Percentiles rank a stretch among this genome's conserved stretches.
These are phyloP conservation scores for Pteronotus mesoamericanus DNA, from an alignment of 2,797 vertebrate species.

Conservation along the genomic window DNA sequence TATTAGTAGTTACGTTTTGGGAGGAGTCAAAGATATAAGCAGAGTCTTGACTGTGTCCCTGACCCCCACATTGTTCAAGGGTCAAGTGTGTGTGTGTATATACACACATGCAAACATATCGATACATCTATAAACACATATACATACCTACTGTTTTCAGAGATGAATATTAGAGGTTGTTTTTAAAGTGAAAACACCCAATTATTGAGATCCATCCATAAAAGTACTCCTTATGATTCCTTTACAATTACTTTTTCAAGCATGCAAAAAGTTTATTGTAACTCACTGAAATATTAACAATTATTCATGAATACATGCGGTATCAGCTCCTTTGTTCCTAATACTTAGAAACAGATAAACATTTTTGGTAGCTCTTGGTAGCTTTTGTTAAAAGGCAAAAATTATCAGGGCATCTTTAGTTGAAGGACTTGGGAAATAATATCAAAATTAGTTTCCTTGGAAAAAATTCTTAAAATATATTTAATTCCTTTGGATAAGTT, in stretches of 20 bases:
- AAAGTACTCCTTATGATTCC: conserved; percentile 68
- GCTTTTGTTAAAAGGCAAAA: conserved; percentile 50
- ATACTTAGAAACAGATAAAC: conserved; percentile 24
- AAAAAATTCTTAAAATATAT: conserved; percentile 13
- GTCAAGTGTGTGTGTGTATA: neutral
- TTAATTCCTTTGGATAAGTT: conserved; percentile 57
- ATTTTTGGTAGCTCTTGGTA: conserved; percentile 1
- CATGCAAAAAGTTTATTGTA: conserved; percentile 56
- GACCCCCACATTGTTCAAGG: neutral
- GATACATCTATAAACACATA: neutral
- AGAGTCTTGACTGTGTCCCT: neutral
- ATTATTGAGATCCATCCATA: conserved; percentile 60
- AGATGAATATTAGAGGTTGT: conserved; percentile 72
- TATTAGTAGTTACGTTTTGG: neutral
- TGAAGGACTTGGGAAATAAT: conserved; percentile 53
- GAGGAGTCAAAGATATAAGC: neutral
- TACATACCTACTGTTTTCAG: conserved; percentile 60
- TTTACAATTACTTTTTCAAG: conserved; percentile 65
- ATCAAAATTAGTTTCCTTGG: conserved; percentile 46
- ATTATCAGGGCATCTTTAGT: conserved; percentile 28
- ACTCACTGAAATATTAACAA: conserved; percentile 49
- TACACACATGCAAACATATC: neutral
- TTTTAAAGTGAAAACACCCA: conserved; percentile 60
- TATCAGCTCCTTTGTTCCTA: conserved; percentile 51
- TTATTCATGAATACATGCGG: conserved; percentile 45